A percentile compares a stretch with the other conserved stretches of the same genome.
phyloP scores from a whole-genome alignment of 2,797 vertebrate species.

The Hyperoplus immaculatus region DNA sequence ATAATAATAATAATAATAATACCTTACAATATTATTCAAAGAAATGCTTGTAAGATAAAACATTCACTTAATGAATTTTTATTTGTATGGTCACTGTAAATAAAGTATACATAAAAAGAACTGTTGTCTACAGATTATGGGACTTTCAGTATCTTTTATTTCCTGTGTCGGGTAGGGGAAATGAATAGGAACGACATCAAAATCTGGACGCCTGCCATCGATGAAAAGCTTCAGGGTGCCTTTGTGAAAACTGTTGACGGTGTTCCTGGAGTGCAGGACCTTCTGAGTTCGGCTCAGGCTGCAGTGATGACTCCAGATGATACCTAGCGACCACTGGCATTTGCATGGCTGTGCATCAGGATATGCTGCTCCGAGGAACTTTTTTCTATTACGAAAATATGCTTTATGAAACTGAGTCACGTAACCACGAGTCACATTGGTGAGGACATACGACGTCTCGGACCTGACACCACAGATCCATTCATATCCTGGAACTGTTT shows the following conservation, averaged over 20 bases:
- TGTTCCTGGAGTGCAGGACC: slow-evolving; percentile 71
- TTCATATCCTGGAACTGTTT: background rate
- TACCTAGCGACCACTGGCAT: slow-evolving; percentile 36
- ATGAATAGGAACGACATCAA: slow-evolving; percentile 46
- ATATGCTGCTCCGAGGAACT: slow-evolving; percentile 32
- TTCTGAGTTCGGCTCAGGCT: slow-evolving; percentile 75
- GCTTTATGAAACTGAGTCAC: slow-evolving; percentile 30
- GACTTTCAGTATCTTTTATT: background rate
- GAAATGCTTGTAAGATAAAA: background rate
- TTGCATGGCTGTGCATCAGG: background rate
- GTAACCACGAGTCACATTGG: background rate
- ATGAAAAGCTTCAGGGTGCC: slow-evolving; percentile 33
- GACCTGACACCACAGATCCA: slow-evolving; percentile 5
- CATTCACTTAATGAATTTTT: background rate
- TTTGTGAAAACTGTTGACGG: slow-evolving; percentile 52
- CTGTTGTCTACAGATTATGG: background rate
- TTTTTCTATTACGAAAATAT: slow-evolving; percentile 11
- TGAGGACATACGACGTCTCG: slow-evolving; percentile 7
- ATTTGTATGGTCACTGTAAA: background rate
- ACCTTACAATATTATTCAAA: background rate
- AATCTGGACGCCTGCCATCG: slow-evolving; percentile 39
- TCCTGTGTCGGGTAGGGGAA: slow-evolving; percentile 60
- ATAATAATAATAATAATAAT: background rate
- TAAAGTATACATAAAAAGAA: background rate
- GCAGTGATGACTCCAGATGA: slow-evolving; percentile 56